Evolutionary conservation across 2,113 vertebrate species (phyloP), one percentile per base, ranked within the genome.

Genomic region (Sturnira hondurensis): DNA sequence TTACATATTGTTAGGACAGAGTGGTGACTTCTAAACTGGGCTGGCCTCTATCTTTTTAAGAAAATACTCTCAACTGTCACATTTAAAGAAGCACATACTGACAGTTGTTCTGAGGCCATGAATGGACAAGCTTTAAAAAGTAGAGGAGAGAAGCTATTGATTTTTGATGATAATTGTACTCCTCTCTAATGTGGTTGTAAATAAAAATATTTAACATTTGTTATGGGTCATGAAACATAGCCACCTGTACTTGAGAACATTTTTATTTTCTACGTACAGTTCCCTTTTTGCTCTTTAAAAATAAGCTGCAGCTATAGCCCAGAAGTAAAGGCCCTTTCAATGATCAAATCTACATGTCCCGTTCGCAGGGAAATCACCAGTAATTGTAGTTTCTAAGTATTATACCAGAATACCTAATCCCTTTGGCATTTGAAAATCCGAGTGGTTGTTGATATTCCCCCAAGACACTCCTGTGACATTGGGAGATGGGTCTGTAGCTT

Each of bases 331-430:
- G 17, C 41, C 56, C 80, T 83, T 89, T 93, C 89, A 77, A 56
- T 94, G 74, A 81, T 76, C 20, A 81, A 56, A 82, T 91, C 83
- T 88, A 14, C n/a, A 74, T 89, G 96, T 94, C 43, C 78, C 68
- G 15, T 90, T 95, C 89, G 52, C 85, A 82, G 80, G 50, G 7
- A 91, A 81, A 83, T 76, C 7, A 3, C 68, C 91, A 76, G 61
- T 78, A 45, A 95, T 84, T 84, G 38, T 74, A 70, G n/a, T 47
- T 93, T 93, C 67, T 50, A 68, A 93, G 38, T 70, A 61, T 89
- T 95, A 26, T 6, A 70, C n/a, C n/a, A n/a, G n/a, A n/a, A n/a
- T n/a, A n/a, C n/a, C n/a, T n/a, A n/a, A n/a, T 89, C 22, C 56
- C 47, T 86, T 74, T 87, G 50, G 6, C 20, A 31, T 89, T 78